Conservation (phyloP, 2,113 vertebrate species). For the Pungitius pungitius region DNA sequence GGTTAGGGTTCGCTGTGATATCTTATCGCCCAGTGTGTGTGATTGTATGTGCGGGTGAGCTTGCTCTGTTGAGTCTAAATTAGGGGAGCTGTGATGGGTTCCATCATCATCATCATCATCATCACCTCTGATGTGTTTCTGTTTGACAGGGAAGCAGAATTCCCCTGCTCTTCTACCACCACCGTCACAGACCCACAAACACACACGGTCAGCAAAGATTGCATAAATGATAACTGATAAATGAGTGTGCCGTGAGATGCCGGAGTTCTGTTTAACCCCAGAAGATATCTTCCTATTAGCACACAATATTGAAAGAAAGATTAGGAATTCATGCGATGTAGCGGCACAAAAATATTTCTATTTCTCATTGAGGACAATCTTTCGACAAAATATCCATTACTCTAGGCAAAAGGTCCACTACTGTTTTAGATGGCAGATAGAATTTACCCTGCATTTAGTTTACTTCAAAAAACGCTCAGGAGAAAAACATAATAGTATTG, state of each 20-base stretch:
- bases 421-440: slow-evolving; percentile 15
- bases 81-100: slow-evolving; percentile 28
- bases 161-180: slow-evolving; percentile 12
- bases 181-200: background rate
- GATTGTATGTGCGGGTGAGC: background rate
- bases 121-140: slow-evolving; percentile 40
- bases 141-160: slow-evolving; percentile 42
- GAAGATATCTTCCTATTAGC: slow-evolving; percentile 18
- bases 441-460: slow-evolving; percentile 16
- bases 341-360: background rate
- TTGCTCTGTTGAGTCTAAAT: slow-evolving; percentile 18
- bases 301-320: background rate
- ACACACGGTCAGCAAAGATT: slow-evolving; percentile 10
- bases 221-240: slow-evolving; percentile 36
- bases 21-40: background rate
- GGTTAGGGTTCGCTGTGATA: background rate
- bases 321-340: slow-evolving; percentile 14
- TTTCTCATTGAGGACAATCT: slow-evolving; percentile 24
- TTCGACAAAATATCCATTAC: slow-evolving; percentile 1
- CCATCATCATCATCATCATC: too few relatives aligned
- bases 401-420: background rate
- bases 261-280: slow-evolving; percentile 33
- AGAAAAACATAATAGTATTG: slow-evolving; percentile 36
- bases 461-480: slow-evolving; percentile 16
- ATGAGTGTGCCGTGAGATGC: slow-evolving; percentile 26